A percentile compares a stretch with the other conserved stretches of the same genome.
Conservation (phyloP, 1,140 invertebrate genomes). For the Sweltsa coloradensis region DNA sequence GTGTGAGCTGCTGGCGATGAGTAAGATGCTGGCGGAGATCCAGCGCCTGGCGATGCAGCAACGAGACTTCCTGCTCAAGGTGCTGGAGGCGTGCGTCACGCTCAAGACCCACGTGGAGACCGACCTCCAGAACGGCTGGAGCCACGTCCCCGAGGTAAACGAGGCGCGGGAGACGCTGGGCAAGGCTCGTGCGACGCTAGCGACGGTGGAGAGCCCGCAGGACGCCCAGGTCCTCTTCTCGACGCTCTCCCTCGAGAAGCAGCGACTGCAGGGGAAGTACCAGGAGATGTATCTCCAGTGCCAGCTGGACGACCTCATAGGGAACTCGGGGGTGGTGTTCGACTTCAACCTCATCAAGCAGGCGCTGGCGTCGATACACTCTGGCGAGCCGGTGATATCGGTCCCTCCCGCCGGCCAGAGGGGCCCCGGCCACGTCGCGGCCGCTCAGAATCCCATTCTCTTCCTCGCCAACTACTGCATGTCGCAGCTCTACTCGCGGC, state of each 20-base stretch:
- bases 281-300: slow-evolving; percentile 59
- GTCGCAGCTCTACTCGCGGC: slow-evolving; percentile 55
- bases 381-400: slow-evolving; percentile 33
- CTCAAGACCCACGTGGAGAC: slow-evolving; percentile 58
- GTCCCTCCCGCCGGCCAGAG: slow-evolving; percentile 3
- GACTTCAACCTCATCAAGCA: slow-evolving; percentile 51
- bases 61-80: slow-evolving; percentile 54
- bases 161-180: slow-evolving; percentile 47
- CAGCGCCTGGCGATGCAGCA: slow-evolving; percentile 50
- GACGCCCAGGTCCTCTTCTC: slow-evolving; percentile 42
- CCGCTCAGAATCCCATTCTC: slow-evolving; percentile 44
- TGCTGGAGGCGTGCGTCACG: slow-evolving; percentile 57
- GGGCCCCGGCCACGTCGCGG: slow-evolving; percentile 2
- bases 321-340: slow-evolving; percentile 47
- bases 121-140: slow-evolving; percentile 51
- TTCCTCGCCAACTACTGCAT: slow-evolving; percentile 62
- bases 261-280: slow-evolving; percentile 48
- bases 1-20: slow-evolving; percentile 16
- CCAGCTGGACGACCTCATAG: slow-evolving; percentile 54
- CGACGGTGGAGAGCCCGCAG: slow-evolving; percentile 38
- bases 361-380: slow-evolving; percentile 44
- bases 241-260: slow-evolving; percentile 43
- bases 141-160: slow-evolving; percentile 44
- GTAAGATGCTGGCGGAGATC: slow-evolving; percentile 44
- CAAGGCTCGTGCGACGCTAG: slow-evolving; percentile 43